These are phyloP conservation scores for Monochamus saltuarius DNA, from an alignment of 1,140 invertebrate genomes.

Conservation along the genomic window DNA sequence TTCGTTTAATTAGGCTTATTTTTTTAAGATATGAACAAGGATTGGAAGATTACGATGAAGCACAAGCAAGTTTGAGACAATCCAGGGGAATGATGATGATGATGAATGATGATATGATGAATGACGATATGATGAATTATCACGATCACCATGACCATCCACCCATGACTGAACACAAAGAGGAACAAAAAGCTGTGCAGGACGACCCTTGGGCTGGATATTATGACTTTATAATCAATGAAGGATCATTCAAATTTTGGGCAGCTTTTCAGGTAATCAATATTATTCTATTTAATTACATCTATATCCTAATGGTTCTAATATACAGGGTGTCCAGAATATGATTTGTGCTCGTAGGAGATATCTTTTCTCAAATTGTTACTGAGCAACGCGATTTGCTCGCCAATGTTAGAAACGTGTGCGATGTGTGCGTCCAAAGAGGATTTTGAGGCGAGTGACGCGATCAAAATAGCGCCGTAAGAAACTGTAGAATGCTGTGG, in stretches of 20 bases:
- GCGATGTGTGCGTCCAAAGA: too few relatives aligned
- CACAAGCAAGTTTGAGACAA: conserved; percentile 33
- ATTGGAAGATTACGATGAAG: conserved; percentile 45
- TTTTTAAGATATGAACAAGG: conserved; percentile 43
- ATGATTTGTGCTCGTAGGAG: too few relatives aligned
- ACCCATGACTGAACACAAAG: conserved; percentile 44
- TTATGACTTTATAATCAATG: conserved; percentile 82
- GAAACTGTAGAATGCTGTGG: too few relatives aligned
- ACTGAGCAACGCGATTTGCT: too few relatives aligned
- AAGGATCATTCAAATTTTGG: conserved; percentile 85
- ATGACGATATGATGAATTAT: too few relatives aligned
- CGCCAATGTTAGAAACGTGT: too few relatives aligned
- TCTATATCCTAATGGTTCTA: too few relatives aligned
- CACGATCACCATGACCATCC: conserved; percentile 44
- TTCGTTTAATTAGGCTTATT: not conserved
- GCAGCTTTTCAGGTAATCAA: conserved; percentile 72
- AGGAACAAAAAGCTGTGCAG: conserved; percentile 53
- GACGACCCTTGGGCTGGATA: conserved; percentile 72
- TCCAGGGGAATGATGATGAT: conserved; percentile 43
- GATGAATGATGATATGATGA: conserved; percentile 36
- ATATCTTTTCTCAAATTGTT: too few relatives aligned
- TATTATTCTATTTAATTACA: too few relatives aligned
- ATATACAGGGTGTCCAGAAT: too few relatives aligned
- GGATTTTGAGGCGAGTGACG: too few relatives aligned
- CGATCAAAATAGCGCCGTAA: too few relatives aligned